Conservation (phyloP, 2,888 invertebrate species). For the Polyommatus icarus region DNA sequence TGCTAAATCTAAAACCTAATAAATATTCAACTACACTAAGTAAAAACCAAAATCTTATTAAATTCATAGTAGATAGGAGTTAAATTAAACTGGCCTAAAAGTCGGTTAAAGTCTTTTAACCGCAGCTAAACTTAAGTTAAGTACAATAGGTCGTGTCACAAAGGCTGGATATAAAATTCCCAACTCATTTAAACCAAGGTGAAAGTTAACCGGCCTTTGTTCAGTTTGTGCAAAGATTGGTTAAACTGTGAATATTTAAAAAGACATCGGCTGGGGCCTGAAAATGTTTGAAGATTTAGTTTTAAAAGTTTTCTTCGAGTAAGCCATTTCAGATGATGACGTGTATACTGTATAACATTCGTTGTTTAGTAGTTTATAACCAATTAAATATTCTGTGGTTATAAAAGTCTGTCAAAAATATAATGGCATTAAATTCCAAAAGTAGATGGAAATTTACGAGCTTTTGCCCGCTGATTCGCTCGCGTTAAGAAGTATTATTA, state of each 20-base stretch:
- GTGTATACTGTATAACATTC: no score
- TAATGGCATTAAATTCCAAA: no score
- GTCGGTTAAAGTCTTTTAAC: neutral
- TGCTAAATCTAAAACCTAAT: no score
- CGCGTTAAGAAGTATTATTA: no score
- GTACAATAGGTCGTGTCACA: neutral
- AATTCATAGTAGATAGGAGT: neutral
- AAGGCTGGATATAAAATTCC: neutral
- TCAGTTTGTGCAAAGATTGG: neutral
- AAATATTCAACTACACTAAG: no score
- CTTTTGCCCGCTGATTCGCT: no score
- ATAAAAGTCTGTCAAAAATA: no score
- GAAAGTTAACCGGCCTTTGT: constrained; percentile 3
- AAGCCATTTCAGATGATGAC: no score
- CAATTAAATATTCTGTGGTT: no score
- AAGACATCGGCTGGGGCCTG: neutral
- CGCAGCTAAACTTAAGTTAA: neutral
- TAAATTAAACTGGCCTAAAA: neutral
- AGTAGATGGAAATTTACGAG: no score
- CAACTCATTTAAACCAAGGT: neutral
- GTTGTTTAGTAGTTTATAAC: no score
- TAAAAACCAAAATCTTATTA: neutral
- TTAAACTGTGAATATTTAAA: neutral
- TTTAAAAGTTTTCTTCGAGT: no score
- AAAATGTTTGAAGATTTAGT: neutral